These are phyloP conservation scores for Lapara coniferarum DNA, from an alignment of 2,888 invertebrate species.

Conservation along the genomic window DNA sequence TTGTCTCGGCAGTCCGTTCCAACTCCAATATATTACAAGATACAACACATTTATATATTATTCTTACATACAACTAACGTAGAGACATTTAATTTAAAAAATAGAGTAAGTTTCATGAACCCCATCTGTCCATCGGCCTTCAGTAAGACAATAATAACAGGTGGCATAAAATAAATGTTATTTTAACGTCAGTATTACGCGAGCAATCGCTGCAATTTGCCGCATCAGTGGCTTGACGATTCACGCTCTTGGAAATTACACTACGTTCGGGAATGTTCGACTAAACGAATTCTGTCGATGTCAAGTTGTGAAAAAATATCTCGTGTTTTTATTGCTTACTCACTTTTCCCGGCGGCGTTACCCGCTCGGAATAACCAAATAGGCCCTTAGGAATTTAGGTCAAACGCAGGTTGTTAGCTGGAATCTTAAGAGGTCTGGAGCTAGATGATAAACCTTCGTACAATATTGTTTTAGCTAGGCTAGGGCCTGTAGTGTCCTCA, in stretches of 20 bases:
- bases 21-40: too few species aligned
- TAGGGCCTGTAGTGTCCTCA: too few species aligned
- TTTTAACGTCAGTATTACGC: constrained; percentile 34
- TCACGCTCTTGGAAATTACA: constrained; percentile 48
- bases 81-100: neutral
- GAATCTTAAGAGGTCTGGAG: too few species aligned
- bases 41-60: too few species aligned
- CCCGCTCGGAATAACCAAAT: constrained; percentile 5
- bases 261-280: constrained; percentile 48
- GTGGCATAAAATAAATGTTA: constrained; percentile 26
- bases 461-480: too few species aligned
- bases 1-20: too few species aligned
- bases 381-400: neutral
- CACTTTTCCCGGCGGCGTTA: neutral
- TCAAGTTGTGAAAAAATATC: constrained; percentile 26
- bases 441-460: too few species aligned
- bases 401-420: neutral
- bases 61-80: too few species aligned
- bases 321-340: constrained; percentile 30
- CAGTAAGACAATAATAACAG: constrained; percentile 22
- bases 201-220: constrained; percentile 46
- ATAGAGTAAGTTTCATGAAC: neutral
- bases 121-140: neutral
- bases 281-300: constrained; percentile 32
- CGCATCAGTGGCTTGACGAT: constrained; percentile 50